phyloP scores from a whole-genome alignment of 2,797 vertebrate genomes.

The Liasis olivaceus region DNA sequence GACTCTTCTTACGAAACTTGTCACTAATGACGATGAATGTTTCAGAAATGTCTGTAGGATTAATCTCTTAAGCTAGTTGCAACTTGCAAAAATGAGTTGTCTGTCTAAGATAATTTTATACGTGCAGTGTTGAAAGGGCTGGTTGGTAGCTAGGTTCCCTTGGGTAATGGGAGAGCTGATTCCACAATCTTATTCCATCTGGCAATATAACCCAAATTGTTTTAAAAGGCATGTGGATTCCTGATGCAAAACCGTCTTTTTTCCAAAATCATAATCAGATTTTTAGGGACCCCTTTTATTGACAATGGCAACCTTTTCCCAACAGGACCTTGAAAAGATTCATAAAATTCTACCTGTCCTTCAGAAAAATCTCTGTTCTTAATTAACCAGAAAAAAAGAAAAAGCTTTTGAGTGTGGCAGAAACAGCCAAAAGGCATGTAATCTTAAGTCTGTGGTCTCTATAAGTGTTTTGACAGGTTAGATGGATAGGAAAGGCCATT shows the following conservation, averaged over 20 bases:
- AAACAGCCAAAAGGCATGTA: neutral
- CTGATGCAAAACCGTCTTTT: conserved; percentile 46
- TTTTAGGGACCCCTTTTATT: conserved; percentile 44
- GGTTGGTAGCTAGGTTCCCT: neutral
- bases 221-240: conserved; percentile 43
- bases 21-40: neutral
- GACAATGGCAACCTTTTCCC: conserved; percentile 24
- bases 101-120: neutral
- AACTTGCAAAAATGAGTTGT: neutral
- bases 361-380: conserved; percentile 31
- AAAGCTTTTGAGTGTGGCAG: neutral
- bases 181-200: conserved; percentile 46
- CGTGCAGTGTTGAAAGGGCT: rapidly evolving
- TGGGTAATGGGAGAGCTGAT: conserved; percentile 42
- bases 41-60: conserved; percentile 5
- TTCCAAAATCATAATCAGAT: conserved; percentile 59
- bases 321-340: conserved; percentile 23
- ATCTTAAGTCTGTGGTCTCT: neutral
- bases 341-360: conserved; percentile 13
- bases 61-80: neutral
- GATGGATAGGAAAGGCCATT: neutral
- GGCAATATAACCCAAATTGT: conserved; percentile 43
- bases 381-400: conserved; percentile 13
- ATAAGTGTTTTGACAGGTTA: neutral
- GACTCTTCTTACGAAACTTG: neutral